These are phyloP conservation scores for Rhea americana DNA, from an alignment of 2,113 vertebrate genomes.

Conservation along the genomic window DNA sequence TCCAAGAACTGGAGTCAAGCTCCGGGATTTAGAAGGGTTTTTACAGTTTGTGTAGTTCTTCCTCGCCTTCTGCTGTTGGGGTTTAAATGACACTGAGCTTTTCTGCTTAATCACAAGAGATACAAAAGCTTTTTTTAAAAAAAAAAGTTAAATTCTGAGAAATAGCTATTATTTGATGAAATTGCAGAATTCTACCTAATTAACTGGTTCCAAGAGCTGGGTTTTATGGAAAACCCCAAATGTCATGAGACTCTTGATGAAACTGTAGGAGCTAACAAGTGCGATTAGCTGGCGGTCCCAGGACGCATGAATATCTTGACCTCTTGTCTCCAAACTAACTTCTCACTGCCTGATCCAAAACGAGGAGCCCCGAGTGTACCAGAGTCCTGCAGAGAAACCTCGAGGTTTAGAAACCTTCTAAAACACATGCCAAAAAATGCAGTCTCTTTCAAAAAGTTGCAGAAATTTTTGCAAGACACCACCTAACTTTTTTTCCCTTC, in stretches of 20 bases:
- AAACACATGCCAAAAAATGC: neutral
- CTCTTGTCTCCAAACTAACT: neutral
- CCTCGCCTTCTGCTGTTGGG: neutral
- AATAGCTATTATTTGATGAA: neutral
- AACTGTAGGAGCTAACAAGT: accelerated
- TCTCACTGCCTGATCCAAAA: neutral
- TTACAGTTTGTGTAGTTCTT: neutral
- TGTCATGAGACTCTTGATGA: neutral
- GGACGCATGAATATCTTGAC: neutral
- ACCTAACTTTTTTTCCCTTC: neutral
- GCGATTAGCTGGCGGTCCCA: accelerated
- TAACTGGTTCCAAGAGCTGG: neutral
- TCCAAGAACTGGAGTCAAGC: neutral
- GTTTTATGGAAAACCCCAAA: neutral
- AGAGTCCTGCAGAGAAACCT: neutral
- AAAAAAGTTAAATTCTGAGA: neutral
- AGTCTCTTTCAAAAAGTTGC: neutral
- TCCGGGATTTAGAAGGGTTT: neutral
- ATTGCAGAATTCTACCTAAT: neutral
- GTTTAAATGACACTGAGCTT: neutral
- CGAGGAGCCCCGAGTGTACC: accelerated
- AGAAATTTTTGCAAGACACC: neutral
- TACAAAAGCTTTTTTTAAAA: neutral
- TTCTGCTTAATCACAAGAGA: neutral
- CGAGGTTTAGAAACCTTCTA: neutral